phyloP scores from a whole-genome alignment of 2,888 invertebrate species.

The Gymnosoma rotundatum region DNA sequence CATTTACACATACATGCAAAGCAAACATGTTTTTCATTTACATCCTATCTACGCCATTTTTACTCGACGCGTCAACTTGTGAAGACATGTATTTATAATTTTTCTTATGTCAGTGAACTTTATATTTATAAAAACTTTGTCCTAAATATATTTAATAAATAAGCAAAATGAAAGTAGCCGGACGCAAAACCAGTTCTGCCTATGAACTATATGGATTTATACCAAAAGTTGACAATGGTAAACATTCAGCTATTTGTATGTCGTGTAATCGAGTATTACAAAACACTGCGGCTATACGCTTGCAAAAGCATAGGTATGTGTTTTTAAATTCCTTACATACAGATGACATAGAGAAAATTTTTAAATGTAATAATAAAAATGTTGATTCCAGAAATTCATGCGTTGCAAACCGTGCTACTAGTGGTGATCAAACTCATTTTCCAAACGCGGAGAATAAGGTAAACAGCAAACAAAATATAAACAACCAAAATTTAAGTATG shows the following conservation, averaged over 20 bases:
- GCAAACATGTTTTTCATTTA: conserved; percentile 17
- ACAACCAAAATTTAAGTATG: too few relatives aligned
- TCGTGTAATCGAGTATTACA: conserved; percentile 67
- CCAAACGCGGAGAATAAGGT: conserved; percentile 45
- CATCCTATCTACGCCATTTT: conserved; percentile 47
- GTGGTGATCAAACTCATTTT: conserved; percentile 20
- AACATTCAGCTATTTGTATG: conserved; percentile 65
- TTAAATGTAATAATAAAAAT: background rate
- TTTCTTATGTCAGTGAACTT: background rate
- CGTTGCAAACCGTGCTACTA: conserved; percentile 25
- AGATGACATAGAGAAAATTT: background rate
- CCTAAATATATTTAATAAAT: background rate
- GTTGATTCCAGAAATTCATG: conserved; percentile 55
- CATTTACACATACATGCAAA: conserved; percentile 44
- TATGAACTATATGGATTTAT: conserved; percentile 64
- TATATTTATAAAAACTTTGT: background rate
- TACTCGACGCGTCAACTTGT: conserved; percentile 64
- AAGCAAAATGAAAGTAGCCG: conserved; percentile 40
- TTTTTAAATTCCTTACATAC: background rate
- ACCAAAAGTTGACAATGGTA: conserved; percentile 57
- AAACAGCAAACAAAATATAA: background rate
- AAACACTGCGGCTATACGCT: conserved; percentile 66
- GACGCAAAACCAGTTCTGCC: conserved; percentile 54
- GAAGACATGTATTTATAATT: conserved; percentile 5
- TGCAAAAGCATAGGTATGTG: conserved; percentile 67